Conservation (phyloP, 2,888 invertebrate genomes). For the Iphiclides podalirius region DNA sequence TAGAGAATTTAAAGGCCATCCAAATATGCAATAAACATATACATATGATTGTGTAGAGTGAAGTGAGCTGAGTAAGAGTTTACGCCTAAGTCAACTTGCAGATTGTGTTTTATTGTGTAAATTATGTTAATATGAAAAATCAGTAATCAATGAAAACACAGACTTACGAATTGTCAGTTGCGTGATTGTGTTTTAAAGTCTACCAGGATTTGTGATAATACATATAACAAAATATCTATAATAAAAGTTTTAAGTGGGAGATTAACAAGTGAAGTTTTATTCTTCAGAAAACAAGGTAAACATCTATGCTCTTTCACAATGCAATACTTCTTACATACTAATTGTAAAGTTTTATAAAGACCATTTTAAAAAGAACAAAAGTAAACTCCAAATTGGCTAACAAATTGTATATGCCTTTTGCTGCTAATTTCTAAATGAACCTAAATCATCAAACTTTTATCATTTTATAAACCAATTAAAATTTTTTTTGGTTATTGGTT, state of each 20-base stretch:
- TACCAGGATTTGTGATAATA: constrained; percentile 88
- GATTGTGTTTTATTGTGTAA: constrained; percentile 78
- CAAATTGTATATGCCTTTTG: no score
- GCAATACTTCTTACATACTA: no score
- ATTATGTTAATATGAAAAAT: constrained; percentile 78
- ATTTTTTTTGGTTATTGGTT: no score
- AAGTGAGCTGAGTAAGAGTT: constrained; percentile 66
- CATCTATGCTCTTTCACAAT: constrained; percentile 25
- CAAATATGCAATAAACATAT: constrained; percentile 75
- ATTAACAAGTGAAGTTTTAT: constrained; percentile 78
- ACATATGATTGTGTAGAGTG: constrained; percentile 75
- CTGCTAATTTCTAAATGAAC: no score
- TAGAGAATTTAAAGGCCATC: constrained; percentile 75
- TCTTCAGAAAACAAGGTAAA: constrained; percentile 64
- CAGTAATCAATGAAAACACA: constrained; percentile 74
- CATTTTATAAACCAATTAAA: no score
- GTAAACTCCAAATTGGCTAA: no score
- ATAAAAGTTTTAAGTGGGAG: constrained; percentile 81
- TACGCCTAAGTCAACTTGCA: constrained; percentile 74
- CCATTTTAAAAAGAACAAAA: no score
- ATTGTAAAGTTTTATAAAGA: no score
- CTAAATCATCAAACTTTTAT: no score
- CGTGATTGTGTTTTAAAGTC: constrained; percentile 85
- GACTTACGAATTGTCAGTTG: constrained; percentile 78
- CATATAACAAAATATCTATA: constrained; percentile 84